These are phyloP conservation scores for Zalophus californianus DNA, from an alignment of 2,797 vertebrate species.

Conservation along the genomic window DNA sequence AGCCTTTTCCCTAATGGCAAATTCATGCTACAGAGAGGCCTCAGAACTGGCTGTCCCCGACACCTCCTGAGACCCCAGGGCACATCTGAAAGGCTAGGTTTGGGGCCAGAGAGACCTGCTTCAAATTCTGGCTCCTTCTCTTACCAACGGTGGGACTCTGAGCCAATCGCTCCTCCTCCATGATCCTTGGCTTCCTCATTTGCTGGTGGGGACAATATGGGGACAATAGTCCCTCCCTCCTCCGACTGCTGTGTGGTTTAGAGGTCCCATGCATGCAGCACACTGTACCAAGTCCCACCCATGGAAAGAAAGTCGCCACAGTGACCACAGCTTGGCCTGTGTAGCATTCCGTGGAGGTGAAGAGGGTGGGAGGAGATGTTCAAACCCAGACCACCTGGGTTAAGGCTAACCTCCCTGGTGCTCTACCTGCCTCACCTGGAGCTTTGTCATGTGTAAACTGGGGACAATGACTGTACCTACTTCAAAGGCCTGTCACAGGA, in stretches of 20 bases:
- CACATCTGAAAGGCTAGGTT: too few relatives aligned
- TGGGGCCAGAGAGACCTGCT: not conserved
- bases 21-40: not conserved
- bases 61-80: accelerated
- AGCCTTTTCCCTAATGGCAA: not conserved
- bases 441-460: accelerated
- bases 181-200: not conserved
- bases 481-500: not conserved
- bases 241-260: not conserved
- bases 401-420: accelerated
- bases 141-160: not conserved
- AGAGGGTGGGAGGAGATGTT: too few relatives aligned
- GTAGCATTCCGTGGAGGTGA: accelerated
- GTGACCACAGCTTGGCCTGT: accelerated
- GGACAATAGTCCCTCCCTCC: not conserved
- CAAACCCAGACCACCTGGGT: not conserved
- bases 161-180: not conserved
- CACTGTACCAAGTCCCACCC: not conserved
- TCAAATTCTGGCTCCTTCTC: not conserved
- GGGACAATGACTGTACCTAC: not conserved
- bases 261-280: accelerated
- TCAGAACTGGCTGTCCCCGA: not conserved
- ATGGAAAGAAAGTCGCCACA: accelerated
- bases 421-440: not conserved
- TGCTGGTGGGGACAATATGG: not conserved